Evolutionary conservation across 2,797 vertebrate genomes (phyloP), one percentile per base, ranked within the genome.

Genomic region (Heliangelus exortis): DNA sequence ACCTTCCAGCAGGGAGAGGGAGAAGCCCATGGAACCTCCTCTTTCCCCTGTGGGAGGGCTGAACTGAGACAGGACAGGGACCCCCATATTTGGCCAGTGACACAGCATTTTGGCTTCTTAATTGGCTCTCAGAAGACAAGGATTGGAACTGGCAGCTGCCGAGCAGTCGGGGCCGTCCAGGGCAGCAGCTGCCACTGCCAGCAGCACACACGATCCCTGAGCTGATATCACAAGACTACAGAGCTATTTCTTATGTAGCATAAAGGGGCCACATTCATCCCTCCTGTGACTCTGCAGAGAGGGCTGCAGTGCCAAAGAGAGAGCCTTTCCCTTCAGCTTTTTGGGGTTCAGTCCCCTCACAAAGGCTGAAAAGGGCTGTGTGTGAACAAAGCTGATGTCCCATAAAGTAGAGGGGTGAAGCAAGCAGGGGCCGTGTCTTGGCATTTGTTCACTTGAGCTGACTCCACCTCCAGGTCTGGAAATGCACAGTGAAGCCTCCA

Each of bases 51-150:
- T 2, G 25, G 77, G 41, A 81, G 17, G 25, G 50, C 83, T 41
- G 53, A 76, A 45, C 21, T 6, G 41, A 65, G 72, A 63, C 57
- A 41, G 3, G 57, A 18, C 84, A 65, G 36, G 34, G 74, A 23
- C 39, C 92, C 92, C 95, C 93, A 87, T 94, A 95, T 96, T 93
- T 93, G 81, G 93, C 66, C 43, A 33, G 65, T 96, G 95, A 96
- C 94, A 84, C 90, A 95, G 94, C 93, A n/a, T 85, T 93, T 50
- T 83, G 59, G 26, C 68, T 81, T 84, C 65, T 89, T 77, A 65
- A 78, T 82, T 16, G 85, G 93, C 77, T 39, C 80, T 79, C 81
- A 54, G 1, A 17, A 53, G 72, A 53, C 39, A 25, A 62, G 84
- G 66, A 69, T 80, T 62, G 82, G 66, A 77, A 26, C 22, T 87